These are phyloP conservation scores for Megalops cyprinoides DNA, from an alignment of 2,797 vertebrate species.

Conservation along the genomic window DNA sequence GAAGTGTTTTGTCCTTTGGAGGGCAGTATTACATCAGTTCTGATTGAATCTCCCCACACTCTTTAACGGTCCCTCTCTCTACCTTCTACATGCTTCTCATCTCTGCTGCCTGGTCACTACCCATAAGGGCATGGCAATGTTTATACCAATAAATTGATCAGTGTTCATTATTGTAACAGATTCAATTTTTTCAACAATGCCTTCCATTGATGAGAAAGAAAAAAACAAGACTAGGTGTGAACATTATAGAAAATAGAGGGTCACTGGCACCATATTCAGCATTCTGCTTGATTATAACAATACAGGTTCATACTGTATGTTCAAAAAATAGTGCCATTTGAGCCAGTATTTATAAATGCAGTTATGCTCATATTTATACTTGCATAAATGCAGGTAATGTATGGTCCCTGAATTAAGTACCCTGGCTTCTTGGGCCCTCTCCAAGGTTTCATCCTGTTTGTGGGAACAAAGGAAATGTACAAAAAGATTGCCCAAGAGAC, in stretches of 20 bases:
- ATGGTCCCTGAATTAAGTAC: too few relatives aligned
- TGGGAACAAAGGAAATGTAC: background rate
- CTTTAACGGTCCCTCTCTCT: too few relatives aligned
- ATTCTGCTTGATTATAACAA: background rate
- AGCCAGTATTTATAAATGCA: background rate
- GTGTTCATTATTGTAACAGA: background rate
- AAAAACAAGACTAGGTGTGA: too few relatives aligned
- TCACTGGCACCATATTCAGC: too few relatives aligned
- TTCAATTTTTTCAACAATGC: background rate
- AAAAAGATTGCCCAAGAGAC: background rate
- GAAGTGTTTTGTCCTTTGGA: background rate
- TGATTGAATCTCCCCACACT: background rate
- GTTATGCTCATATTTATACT: background rate
- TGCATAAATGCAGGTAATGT: too few relatives aligned
- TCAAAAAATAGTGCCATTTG: background rate
- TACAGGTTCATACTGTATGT: background rate
- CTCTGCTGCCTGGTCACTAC: too few relatives aligned
- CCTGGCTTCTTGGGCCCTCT: background rate
- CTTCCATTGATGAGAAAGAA: background rate
- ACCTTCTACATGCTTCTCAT: too few relatives aligned
- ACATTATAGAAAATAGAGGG: too few relatives aligned
- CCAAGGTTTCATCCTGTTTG: background rate
- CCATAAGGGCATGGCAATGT: background rate
- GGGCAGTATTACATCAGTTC: slow-evolving; percentile 6
- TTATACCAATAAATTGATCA: background rate